Evolutionary conservation across 1,140 invertebrate species (phyloP), one percentile per base, ranked within the genome.

Genomic region (Zaprionus ghesquierei): DNA sequence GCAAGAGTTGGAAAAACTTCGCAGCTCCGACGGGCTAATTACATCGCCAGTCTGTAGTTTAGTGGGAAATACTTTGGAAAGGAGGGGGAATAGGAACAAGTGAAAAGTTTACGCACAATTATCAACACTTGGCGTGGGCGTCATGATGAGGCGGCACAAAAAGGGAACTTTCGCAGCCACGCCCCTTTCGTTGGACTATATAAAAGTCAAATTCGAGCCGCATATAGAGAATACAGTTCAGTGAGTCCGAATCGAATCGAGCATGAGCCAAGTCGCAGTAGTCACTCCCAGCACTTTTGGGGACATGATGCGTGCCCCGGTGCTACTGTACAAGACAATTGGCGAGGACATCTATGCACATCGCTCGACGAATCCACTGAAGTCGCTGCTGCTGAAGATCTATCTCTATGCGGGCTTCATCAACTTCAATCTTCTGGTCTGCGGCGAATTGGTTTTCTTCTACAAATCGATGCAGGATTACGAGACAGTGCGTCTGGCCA

Each of bases 261-360:
- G 20, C 20, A 81, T 81, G 78, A 56, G 23, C 33, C 59, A 51
- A 23, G 6, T 22, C 3, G 15, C 31, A 29, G 65, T 64, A 20
- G 31, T 23, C 0, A 15, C 46, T 27, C 33, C 71, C 0, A 69
- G 71, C 12, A 77, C 54, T n/a, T 91, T 89, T 41, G 49, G 41
- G 22, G 85, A 89, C 3, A 53, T 91, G 58, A 81, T 91, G 79
- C n/a, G 63, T 10, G 68, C 90, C 22, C 90, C 90, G 0, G 77
- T 91, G 38, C 50, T 54, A 0, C 86, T 91, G 20, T 91, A 91
- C 31, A 46, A 68, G 23, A 91, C 71, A 9, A 91, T 91, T 27
- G 90, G 90, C 23, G 79, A 91, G 63, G 90, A 91, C 22, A 74
- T 91, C 55, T 91, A 90, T 49, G 79, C 82, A 0, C 81, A 91